Evolutionary conservation across 2,888 invertebrate genomes (phyloP).

Genomic region (Pollenia labialis): DNA sequence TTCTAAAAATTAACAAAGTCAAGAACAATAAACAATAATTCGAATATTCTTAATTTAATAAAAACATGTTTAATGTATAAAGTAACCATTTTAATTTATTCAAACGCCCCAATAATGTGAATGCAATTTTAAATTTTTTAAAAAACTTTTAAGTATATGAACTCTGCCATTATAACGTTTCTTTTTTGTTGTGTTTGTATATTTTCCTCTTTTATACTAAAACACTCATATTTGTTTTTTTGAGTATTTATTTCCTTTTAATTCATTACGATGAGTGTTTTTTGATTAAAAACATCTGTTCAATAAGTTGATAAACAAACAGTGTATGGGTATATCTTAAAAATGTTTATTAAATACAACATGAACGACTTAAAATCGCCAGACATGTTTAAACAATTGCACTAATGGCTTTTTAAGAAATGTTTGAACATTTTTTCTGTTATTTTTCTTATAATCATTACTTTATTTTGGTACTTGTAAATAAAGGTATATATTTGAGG

Average conservation of each 20-base stretch:
- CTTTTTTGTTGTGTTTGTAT: neutral
- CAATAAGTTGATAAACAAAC: slow-evolving; percentile 47
- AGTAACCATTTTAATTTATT: too few species aligned
- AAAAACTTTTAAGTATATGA: neutral
- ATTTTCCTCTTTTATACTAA: neutral
- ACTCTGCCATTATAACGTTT: neutral
- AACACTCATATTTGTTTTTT: neutral
- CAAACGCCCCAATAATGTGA: too few species aligned
- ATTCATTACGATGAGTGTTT: slow-evolving; percentile 62
- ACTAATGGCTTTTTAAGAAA: slow-evolving; percentile 32
- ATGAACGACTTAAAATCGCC: slow-evolving; percentile 32
- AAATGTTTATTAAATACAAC: neutral
- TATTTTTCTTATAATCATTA: slow-evolving; percentile 11
- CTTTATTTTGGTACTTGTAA: neutral
- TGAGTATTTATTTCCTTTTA: slow-evolving; percentile 14
- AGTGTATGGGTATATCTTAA: neutral
- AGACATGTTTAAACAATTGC: slow-evolving; percentile 41
- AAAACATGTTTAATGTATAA: too few species aligned
- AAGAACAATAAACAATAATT: too few species aligned
- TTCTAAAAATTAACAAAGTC: too few species aligned
- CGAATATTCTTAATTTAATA: too few species aligned
- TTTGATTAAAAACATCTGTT: slow-evolving; percentile 69
- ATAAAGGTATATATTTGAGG: neutral
- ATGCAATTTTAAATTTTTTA: too few species aligned
- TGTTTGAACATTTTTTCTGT: slow-evolving; percentile 20